A percentile compares a stretch with the other conserved stretches of the same genome.
phyloP scores from a whole-genome alignment of 35 echinoderm and acorn worm genomes.

The Holothuria glaberrima region DNA sequence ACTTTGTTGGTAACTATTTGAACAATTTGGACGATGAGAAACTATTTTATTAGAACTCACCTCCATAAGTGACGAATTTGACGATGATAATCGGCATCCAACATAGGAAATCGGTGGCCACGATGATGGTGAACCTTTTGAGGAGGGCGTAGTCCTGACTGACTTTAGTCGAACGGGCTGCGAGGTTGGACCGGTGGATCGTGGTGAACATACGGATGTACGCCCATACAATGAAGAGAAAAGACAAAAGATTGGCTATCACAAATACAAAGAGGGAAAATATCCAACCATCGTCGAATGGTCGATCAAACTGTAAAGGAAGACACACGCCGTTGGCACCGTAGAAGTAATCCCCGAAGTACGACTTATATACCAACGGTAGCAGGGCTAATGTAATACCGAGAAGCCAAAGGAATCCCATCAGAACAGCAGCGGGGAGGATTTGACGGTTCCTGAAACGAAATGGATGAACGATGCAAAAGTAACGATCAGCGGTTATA shows the following conservation, averaged over 20 bases:
- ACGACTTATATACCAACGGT: constrained; percentile 73
- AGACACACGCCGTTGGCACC: constrained; percentile 96
- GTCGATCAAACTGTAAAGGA: constrained; percentile 89
- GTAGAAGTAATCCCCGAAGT: constrained; percentile 93
- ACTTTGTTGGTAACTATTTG: too few species aligned
- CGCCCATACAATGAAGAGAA: constrained; percentile 89
- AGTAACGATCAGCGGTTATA: constrained; percentile 87
- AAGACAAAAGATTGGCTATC: constrained; percentile 81
- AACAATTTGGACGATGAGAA: too few species aligned
- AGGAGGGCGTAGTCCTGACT: constrained; percentile 89
- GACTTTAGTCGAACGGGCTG: constrained; percentile 84
- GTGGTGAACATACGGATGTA: constrained; percentile 92
- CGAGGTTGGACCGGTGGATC: constrained; percentile 78
- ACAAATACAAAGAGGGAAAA: constrained; percentile 92
- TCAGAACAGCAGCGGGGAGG: constrained; percentile 72
- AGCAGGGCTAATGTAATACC: constrained; percentile 68
- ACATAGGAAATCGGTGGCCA: constrained; percentile 92
- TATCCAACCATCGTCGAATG: constrained; percentile 86
- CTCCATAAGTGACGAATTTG: constrained; percentile 84
- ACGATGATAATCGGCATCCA: constrained; percentile 98
- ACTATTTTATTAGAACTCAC: constrained; percentile 38
- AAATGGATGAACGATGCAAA: constrained; percentile 94
- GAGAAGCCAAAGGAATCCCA: constrained; percentile 77
- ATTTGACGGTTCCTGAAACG: constrained; percentile 77
- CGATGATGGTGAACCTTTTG: constrained; percentile 89